Evolutionary conservation across 2,888 invertebrate species (phyloP).

Genomic region (Drosophila bunnanda): DNA sequence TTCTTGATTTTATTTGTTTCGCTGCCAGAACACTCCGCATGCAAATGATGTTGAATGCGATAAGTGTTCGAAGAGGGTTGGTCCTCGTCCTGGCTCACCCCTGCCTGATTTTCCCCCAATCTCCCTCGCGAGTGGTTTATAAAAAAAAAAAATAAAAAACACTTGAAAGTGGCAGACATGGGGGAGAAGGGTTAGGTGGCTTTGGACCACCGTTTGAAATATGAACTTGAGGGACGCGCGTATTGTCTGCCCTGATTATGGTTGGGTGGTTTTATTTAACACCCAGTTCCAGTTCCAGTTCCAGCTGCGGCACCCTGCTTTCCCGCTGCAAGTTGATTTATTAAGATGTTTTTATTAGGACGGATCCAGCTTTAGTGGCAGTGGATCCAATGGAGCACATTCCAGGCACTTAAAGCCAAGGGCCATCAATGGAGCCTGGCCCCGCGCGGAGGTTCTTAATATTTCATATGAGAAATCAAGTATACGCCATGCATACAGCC

Average conservation of each 20-base stretch:
- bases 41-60: slow-evolving; percentile 79
- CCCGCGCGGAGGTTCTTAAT: slow-evolving; percentile 22
- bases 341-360: slow-evolving; percentile 62
- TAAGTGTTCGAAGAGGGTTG: slow-evolving; percentile 79
- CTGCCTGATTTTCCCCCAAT: neutral
- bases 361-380: slow-evolving; percentile 25
- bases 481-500: slow-evolving; percentile 52
- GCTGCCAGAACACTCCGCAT: slow-evolving; percentile 58
- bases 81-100: slow-evolving; percentile 22
- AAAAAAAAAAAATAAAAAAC: slow-evolving; percentile 36
- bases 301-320: neutral
- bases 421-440: slow-evolving; percentile 5
- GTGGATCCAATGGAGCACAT: neutral
- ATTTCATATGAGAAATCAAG: slow-evolving; percentile 55
- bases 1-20: slow-evolving; percentile 80
- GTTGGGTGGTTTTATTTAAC: slow-evolving; percentile 5
- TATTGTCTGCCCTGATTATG: slow-evolving; percentile 75
- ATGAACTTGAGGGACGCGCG: slow-evolving; percentile 71
- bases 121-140: neutral
- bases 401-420: slow-evolving; percentile 25
- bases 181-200: slow-evolving; percentile 8
- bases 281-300: neutral
- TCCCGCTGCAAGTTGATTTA: slow-evolving; percentile 60
- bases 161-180: slow-evolving; percentile 73
- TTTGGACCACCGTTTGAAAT: slow-evolving; percentile 63